Evolutionary conservation across 37 sponge, comb jelly and placozoan species (phyloP), one percentile per base, ranked within the genome.

Genomic region (Ephydatia muelleri): DNA sequence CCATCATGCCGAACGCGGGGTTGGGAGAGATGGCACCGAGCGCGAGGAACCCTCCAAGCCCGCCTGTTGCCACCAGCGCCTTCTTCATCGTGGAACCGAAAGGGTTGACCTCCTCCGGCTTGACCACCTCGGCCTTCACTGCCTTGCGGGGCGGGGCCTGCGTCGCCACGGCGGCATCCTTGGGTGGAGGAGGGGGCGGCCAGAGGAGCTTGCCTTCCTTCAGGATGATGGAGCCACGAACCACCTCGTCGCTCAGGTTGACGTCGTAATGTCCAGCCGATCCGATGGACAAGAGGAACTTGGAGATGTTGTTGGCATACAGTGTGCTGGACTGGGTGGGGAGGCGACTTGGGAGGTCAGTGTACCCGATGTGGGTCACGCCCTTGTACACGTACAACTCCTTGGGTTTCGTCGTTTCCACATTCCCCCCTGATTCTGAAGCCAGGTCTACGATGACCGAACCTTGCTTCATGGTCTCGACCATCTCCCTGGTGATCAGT

Each of bases 361-460:
- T 97, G 88, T 90, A 92, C 27, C 97, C 97, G 16, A 97, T 92
- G 75, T 86, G 90, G 0, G 97, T 97, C 19, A 97, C 95, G 3
- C 95, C 97, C 35, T 90, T 92, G 87, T 97, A 80, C 14, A 34
- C 40, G 84, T 88, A 88, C 65, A 92, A 76, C 78, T 97, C 97
- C 12, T 91, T 91, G 0, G 95, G 91, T 38, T 72, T 83, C 9
- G 97, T 97, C 57, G 90, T 89, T 65, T 87, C 97, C 76, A 94
- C 74, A 80, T 97, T 97, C 25, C 97, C 97, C 0, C 97, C 97
- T 0, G 95, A 89, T 74, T 97, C 97, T 0, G 97, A 93, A 26
- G 97, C 97, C 0, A 97, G 90, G 79, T 97, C 97, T 0, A 97
- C 97, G 0, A 97, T 87, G 21, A 97, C 96, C 1, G 98, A 97